Evolutionary conservation across 1,140 invertebrate species (phyloP), one percentile per base, ranked within the genome.

Genomic region (Meloidogyne exigua): DNA sequence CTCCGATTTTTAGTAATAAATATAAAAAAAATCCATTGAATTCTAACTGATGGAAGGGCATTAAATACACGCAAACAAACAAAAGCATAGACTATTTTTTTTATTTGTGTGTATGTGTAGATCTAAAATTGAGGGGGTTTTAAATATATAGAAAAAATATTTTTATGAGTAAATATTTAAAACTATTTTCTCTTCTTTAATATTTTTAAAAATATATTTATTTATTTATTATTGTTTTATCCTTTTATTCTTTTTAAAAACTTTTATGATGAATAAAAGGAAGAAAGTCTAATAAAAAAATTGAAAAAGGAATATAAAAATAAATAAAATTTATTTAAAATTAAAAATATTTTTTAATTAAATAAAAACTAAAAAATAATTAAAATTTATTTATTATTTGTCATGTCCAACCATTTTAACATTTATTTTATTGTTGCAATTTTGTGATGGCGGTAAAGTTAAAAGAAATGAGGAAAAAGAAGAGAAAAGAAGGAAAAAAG

Each of bases 21-120:
- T 15, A 49, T 13, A 49, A 4, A 18, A 57, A 7, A 18, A 18
- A 57, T 57, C 13, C 18, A 57, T 57, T 57, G 49, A 57, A 57
- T 57, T 57, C 7, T 39, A 39, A 39, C 36, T 39, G 36, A 39
- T 57, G 49, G 49, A 18, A 18, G 9, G n/a, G 49, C 49, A 57
- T 57, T 57, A 57, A 57, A 57, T n/a, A 32, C 66, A 42, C 23
- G 10, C 66, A 68, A 68, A 68, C 21, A 66, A 66, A 66, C 65
- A 66, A 66, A 68, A 21, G 21, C 66, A 68, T 21, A 21, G 18
- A 25, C 21, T 32, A 2, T 32, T 32, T 32, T 32, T 32, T 32
- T n/a, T 42, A 9, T 68, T 68, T 68, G 4, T 32, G 2, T 32
- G 2, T 32, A 3, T 32, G 65, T 10, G 13, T 57, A 57, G 49